A percentile compares a stretch with the other conserved stretches of the same genome.
phyloP scores from a whole-genome alignment of 2,113 vertebrate species.

The Pavo muticus region DNA sequence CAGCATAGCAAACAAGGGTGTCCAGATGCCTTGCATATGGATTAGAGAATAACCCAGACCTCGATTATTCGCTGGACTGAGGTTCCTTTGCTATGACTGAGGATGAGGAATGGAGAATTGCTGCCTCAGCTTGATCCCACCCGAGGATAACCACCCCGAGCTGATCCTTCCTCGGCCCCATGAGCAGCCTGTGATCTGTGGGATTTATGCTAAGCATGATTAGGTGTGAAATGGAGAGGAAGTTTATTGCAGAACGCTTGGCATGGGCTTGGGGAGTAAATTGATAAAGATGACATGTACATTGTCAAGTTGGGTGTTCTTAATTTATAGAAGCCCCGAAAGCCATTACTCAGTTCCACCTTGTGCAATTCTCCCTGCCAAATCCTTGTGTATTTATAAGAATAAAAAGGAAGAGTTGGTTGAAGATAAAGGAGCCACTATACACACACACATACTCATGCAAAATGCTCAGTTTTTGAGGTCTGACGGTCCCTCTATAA shows the following conservation, averaged over 20 bases:
- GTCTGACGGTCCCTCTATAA: constrained; percentile 14
- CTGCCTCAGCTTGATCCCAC: not conserved
- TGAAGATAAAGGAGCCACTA: constrained; percentile 32
- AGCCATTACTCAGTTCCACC: constrained; percentile 61
- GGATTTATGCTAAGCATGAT: constrained; percentile 75
- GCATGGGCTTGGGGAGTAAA: constrained; percentile 59
- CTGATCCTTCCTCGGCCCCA: constrained; percentile 37
- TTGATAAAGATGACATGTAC: constrained; percentile 68
- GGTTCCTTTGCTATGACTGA: not conserved
- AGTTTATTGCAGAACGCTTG: constrained; percentile 70
- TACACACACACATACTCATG: not conserved
- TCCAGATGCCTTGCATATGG: not conserved
- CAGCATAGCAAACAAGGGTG: not conserved
- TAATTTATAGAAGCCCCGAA: constrained; percentile 71
- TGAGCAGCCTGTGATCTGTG: constrained; percentile 59
- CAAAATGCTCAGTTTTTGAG: constrained; percentile 35
- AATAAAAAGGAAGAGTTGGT: constrained; percentile 46
- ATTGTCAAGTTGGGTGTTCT: constrained; percentile 65
- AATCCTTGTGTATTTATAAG: constrained; percentile 57
- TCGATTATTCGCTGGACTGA: not conserved
- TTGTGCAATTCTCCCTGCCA: constrained; percentile 24
- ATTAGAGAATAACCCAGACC: not conserved
- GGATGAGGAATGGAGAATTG: not conserved
- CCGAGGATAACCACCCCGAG: constrained; percentile 28
- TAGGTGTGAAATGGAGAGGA: constrained; percentile 74